Conservation (phyloP, 2,797 vertebrate species). For the Staurois parvus region DNA sequence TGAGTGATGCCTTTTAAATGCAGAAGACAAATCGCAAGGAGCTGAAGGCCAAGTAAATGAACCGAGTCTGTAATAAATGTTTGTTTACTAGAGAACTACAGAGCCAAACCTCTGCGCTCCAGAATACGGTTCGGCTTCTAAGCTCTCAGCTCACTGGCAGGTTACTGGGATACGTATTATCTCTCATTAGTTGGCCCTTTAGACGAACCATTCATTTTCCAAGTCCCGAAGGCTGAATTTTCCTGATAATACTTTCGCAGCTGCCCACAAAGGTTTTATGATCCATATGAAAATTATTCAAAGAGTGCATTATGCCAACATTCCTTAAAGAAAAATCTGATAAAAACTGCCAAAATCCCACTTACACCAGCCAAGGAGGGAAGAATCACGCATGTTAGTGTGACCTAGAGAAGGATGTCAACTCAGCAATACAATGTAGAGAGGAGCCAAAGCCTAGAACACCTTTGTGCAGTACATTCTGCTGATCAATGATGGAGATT, state of each 20-base stretch:
- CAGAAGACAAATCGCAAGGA: not conserved
- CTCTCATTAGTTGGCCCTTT: not conserved
- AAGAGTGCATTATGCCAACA: conserved; percentile 7
- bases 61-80: not conserved
- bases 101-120: not conserved
- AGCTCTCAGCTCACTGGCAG: not conserved
- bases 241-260: conserved; percentile 13
- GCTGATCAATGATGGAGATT: no score
- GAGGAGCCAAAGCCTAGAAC: not conserved
- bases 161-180: conserved; percentile 1
- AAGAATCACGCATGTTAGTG: conserved; percentile 22
- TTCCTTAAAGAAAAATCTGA: conserved; percentile 13
- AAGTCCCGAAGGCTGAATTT: not conserved
- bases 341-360: not conserved
- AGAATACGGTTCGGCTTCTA: not conserved
- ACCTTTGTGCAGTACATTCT: no score
- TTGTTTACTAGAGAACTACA: not conserved
- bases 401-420: conserved; percentile 66
- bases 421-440: conserved; percentile 69
- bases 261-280: conserved; percentile 48
- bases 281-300: conserved; percentile 33
- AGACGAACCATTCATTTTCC: not conserved
- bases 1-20: no score
- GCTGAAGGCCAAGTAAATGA: not conserved
- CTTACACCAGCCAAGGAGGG: conserved; percentile 1